Conservation (phyloP, 2,113 vertebrate species). For the Brienomyrus longianalis region DNA sequence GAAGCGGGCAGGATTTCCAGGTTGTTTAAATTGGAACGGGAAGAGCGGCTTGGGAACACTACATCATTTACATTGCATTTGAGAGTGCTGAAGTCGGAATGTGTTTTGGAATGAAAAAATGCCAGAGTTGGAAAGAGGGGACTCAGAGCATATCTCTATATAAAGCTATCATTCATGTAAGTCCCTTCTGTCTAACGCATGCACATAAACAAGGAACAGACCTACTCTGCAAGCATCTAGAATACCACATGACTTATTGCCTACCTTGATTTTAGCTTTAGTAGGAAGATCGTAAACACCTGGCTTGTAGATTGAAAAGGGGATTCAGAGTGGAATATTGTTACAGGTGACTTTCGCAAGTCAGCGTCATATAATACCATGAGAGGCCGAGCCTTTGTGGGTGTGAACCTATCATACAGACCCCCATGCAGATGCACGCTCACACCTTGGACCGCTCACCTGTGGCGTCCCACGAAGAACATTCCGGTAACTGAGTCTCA, state of each 20-base stretch:
- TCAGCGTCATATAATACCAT: neutral
- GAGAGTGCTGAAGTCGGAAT: neutral
- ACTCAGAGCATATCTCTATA: neutral
- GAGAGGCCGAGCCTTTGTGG: neutral
- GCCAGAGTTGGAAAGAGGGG: neutral
- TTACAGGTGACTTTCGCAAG: neutral
- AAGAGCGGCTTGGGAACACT: neutral
- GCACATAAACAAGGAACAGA: neutral
- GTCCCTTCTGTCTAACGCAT: neutral
- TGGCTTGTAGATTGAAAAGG: neutral
- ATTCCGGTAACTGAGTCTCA: too few species aligned
- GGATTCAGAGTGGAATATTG: neutral
- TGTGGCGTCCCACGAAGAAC: neutral
- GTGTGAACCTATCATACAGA: neutral
- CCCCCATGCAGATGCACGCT: neutral
- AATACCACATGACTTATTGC: neutral
- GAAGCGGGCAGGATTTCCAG: conserved; percentile 3
- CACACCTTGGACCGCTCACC: neutral
- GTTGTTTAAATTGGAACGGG: conserved; percentile 5
- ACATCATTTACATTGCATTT: conserved; percentile 9
- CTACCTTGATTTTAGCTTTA: neutral
- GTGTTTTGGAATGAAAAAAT: neutral
- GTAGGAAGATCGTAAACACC: neutral
- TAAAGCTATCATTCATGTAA: neutral
- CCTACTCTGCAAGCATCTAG: neutral